These are phyloP conservation scores for Mormyrus proboscirostris DNA, from an alignment of 2,797 vertebrate genomes.

Conservation along the genomic window DNA sequence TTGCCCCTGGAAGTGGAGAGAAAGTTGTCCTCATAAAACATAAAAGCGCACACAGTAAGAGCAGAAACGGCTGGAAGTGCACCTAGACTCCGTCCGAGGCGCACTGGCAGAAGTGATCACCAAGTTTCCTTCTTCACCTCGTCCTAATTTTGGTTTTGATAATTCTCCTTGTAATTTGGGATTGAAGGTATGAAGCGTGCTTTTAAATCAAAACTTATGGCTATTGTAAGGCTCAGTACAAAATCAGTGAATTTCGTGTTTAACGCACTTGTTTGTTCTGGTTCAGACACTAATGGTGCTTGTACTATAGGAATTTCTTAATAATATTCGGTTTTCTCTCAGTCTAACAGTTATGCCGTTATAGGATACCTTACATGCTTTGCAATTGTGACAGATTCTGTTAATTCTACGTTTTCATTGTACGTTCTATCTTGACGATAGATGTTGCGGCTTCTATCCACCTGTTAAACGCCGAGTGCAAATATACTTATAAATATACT, in stretches of 20 bases:
- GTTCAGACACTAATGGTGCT: background rate
- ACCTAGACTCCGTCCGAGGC: background rate
- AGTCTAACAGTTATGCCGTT: background rate
- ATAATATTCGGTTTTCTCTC: background rate
- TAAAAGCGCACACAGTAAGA: conserved; percentile 30
- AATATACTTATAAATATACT: background rate
- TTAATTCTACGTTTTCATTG: background rate
- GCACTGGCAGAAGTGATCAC: background rate
- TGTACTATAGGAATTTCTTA: background rate
- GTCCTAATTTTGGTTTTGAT: background rate
- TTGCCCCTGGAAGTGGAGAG: conserved; percentile 54
- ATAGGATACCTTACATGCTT: background rate
- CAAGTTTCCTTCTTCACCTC: background rate
- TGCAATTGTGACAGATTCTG: background rate
- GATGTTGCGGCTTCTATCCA: background rate
- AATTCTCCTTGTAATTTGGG: background rate
- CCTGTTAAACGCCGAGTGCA: background rate
- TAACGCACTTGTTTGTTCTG: background rate
- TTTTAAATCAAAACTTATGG: background rate
- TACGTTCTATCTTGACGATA: background rate
- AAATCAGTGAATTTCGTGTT: background rate
- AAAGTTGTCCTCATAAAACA: conserved; percentile 43
- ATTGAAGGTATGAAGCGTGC: conserved; percentile 11
- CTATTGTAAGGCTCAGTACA: background rate
- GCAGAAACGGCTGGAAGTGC: background rate